A percentile compares a stretch with the other conserved stretches of the same genome.
Evolutionary conservation across 2,888 invertebrate species (phyloP).

Genomic region (Sphaeridia pumilis): DNA sequence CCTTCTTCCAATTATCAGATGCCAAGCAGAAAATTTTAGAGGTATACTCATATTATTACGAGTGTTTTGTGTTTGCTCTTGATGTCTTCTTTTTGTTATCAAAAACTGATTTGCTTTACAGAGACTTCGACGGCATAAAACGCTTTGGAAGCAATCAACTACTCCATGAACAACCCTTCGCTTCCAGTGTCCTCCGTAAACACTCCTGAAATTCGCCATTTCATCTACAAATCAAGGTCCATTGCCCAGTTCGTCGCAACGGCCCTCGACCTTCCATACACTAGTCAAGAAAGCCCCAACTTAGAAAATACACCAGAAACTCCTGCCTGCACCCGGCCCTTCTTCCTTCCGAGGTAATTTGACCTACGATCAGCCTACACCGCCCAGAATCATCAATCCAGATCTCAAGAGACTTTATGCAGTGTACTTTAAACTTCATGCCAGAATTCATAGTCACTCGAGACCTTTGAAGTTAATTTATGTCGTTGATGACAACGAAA

Average conservation of each 20-base stretch:
- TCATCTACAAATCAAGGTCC: constrained; percentile 84
- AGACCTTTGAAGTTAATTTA: constrained; percentile 78
- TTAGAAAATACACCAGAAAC: too few relatives aligned
- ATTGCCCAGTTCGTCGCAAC: constrained; percentile 84
- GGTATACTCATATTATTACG: constrained; percentile 40
- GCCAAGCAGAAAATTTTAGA: constrained; percentile 77
- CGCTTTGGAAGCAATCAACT: constrained; percentile 73
- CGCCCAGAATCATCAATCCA: constrained; percentile 14
- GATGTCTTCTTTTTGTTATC: too few relatives aligned
- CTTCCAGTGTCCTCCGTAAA: constrained; percentile 53
- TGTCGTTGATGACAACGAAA: constrained; percentile 69
- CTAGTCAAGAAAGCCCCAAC: too few relatives aligned
- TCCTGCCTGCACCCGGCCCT: too few relatives aligned
- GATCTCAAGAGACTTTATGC: constrained; percentile 27
- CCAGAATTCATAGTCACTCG: constrained; percentile 63
- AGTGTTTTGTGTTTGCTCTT: constrained; percentile 4
- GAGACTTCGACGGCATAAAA: constrained; percentile 63
- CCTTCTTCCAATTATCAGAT: constrained; percentile 78
- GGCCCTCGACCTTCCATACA: too few relatives aligned
- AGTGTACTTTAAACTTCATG: constrained; percentile 47
- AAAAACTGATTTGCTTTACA: too few relatives aligned
- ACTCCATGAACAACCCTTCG: constrained; percentile 50
- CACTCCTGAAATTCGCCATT: constrained; percentile 79
- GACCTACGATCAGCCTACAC: too few relatives aligned
- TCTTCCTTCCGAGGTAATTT: too few relatives aligned